Conservation (phyloP, 2,113 vertebrate species). For the Sigmodon hispidus region DNA sequence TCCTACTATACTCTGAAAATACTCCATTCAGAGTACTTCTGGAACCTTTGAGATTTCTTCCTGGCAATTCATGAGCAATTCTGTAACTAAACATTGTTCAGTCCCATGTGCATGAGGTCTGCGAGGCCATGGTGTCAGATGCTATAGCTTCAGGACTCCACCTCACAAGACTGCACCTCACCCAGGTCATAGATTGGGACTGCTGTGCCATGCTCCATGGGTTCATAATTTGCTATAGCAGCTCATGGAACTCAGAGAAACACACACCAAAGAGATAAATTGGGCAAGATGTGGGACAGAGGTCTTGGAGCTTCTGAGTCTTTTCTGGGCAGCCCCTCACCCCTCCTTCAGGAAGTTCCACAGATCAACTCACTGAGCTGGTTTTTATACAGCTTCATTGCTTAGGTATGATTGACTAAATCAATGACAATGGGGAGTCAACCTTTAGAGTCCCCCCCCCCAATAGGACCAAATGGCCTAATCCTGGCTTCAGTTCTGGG, state of each 20-base stretch:
- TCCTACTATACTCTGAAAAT: not conserved
- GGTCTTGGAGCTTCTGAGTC: not conserved
- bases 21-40: not conserved
- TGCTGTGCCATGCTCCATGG: not conserved
- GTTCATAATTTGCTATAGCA: not conserved
- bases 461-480: not conserved
- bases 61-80: no score
- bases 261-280: not conserved
- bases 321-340: not conserved
- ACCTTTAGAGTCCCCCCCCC: not conserved
- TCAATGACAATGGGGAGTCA: not conserved
- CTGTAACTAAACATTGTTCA: not conserved
- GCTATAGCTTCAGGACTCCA: not conserved
- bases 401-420: not conserved
- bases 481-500: not conserved
- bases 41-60: not conserved
- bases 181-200: not conserved
- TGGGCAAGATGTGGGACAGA: not conserved
- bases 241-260: not conserved
- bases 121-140: not conserved
- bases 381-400: not conserved
- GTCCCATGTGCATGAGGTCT: no score
- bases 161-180: not conserved
- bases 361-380: not conserved
- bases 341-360: not conserved